A percentile compares a stretch with the other conserved stretches of the same genome.
Evolutionary conservation across 2,113 vertebrate genomes (phyloP).

Genomic region (Ivindomyrus marchei): DNA sequence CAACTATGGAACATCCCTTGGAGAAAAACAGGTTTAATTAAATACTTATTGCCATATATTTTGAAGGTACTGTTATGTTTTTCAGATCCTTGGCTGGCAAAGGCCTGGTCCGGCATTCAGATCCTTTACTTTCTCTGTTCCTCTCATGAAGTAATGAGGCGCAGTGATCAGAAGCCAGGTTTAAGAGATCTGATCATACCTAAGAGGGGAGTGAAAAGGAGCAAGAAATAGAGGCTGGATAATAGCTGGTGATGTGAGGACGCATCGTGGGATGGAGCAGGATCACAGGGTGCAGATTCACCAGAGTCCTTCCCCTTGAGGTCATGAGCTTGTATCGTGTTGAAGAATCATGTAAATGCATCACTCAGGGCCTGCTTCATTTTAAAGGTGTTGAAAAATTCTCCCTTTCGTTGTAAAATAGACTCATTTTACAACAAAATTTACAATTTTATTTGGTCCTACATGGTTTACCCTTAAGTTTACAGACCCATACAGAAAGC

Average conservation of each 20-base stretch:
- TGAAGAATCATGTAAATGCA: neutral
- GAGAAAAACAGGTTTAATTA: neutral
- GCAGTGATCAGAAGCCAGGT: neutral
- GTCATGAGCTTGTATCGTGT: slow-evolving; percentile 20
- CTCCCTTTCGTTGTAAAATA: slow-evolving; percentile 26
- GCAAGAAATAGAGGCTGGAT: neutral
- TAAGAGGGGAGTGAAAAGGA: slow-evolving; percentile 9
- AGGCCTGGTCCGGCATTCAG: slow-evolving; percentile 31
- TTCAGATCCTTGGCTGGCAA: slow-evolving; percentile 41
- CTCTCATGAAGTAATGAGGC: slow-evolving; percentile 40
- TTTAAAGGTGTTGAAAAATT: neutral
- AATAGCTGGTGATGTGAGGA: slow-evolving; percentile 2
- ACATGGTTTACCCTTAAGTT: neutral
- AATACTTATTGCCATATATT: slow-evolving; percentile 1
- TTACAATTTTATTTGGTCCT: neutral
- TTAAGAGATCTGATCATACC: slow-evolving; percentile 25
- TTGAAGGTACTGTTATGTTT: slow-evolving; percentile 21
- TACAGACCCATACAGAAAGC: neutral
- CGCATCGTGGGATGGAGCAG: neutral
- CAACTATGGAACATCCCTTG: neutral
- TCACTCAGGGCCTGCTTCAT: too few species aligned
- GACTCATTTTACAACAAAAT: neutral
- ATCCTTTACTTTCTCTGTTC: slow-evolving; percentile 34
- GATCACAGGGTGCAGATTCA: neutral
- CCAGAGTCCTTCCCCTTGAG: slow-evolving; percentile 13